Base-by-base conservation (phyloP, 1,140 invertebrate genomes). In the Halesus radiatus region DNA sequence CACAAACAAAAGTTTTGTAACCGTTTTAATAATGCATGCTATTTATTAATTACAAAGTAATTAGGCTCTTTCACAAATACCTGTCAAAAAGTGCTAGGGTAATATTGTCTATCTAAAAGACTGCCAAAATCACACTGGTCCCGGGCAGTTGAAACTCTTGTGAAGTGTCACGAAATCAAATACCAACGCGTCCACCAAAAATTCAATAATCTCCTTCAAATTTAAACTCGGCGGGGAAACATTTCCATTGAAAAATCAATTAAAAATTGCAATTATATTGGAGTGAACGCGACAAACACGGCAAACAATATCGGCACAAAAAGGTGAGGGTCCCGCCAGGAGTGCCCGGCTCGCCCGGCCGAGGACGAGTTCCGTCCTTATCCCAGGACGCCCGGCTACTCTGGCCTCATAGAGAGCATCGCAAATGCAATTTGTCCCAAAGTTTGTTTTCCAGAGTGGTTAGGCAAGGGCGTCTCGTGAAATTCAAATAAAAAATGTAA, bases 361-460 rank as follows among this genome's bases (percentile, higher is more conserved):
- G 32, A 53, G 20, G 20, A 54, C 50, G 23, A 26, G 13, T 26
- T 29, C 50, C 23, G 72, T 56, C 13, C 68, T 72, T 26, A 3
- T 26, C 53, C 16, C 23, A 37, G 56, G 54, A 32, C 53, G 8
- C 73, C 73, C 26, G 54, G 23, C 54, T 23, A 37, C 20, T 45
- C 56, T 58, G 37, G 16, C 29, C 26, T 29, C 29, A 62, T 56
- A 60, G 56, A 76, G 56, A 76, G 73, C 73, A 37, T 60, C 73
- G 73, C 73, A 76, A 76, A 76, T 76, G 73, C 73, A 76, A 76
- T 76, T 76, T 76, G 73, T 76, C 73, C 56, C 73, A 60, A 76
- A 76, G 73, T 76, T 76, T 76, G 73, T 76, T 76, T 76, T 76
- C 22, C 37, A 60, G 56, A 76, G 73, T 76, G 73, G 73, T 60